Conservation (phyloP, 2,888 invertebrate species). For the Isoperla grammatica region DNA sequence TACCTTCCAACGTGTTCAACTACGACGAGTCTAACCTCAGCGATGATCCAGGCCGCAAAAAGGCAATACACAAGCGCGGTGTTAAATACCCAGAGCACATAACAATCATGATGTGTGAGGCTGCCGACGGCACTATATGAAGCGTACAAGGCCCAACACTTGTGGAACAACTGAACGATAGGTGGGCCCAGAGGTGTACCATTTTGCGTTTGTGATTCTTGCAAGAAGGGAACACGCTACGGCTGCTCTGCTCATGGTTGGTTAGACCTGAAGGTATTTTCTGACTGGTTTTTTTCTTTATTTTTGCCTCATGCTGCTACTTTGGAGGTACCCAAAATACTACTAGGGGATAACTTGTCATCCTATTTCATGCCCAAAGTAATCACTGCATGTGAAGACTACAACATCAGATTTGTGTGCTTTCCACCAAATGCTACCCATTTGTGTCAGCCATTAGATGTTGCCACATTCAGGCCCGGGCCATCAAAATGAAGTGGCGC, state of each 20-base stretch:
- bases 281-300: slow-evolving; percentile 22
- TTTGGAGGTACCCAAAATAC: slow-evolving; percentile 30
- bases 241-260: slow-evolving; percentile 36
- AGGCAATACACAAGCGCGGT: slow-evolving; percentile 27
- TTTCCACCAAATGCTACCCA: slow-evolving; percentile 5
- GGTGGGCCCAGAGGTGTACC: slow-evolving; percentile 32
- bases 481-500: slow-evolving; percentile 29
- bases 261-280: slow-evolving; percentile 33
- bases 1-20: slow-evolving; percentile 31
- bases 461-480: background rate
- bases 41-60: slow-evolving; percentile 36
- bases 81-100: slow-evolving; percentile 31
- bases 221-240: slow-evolving; percentile 30
- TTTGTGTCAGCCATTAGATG: slow-evolving; percentile 15
- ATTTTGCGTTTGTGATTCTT: too few species aligned
- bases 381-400: background rate
- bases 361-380: background rate
- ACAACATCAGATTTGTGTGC: background rate
- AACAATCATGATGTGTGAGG: slow-evolving; percentile 24
- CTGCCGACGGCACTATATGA: slow-evolving; percentile 29
- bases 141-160: slow-evolving; percentile 27
- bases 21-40: slow-evolving; percentile 38
- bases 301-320: slow-evolving; percentile 9
- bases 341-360: slow-evolving; percentile 30
- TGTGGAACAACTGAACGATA: slow-evolving; percentile 35